Conservation (phyloP, 2,113 vertebrate genomes). For the Oxyura jamaicensis region DNA sequence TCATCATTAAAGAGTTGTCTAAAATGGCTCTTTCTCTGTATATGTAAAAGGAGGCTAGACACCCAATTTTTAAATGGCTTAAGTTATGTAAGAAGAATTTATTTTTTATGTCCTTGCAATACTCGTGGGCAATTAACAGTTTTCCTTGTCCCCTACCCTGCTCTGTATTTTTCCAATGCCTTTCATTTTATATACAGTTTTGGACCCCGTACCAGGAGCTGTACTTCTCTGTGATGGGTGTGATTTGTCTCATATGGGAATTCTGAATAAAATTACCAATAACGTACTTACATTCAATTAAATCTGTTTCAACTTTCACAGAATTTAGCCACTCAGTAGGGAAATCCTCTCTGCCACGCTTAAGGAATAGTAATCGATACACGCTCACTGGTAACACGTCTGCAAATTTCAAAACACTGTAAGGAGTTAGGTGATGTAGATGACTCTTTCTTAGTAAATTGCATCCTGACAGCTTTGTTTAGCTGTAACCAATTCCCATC, state of each 20-base stretch:
- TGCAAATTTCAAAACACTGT: slow-evolving; percentile 23
- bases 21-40: not conserved
- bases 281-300: slow-evolving; percentile 26
- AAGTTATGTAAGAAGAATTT: not conserved
- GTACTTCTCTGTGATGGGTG: not conserved
- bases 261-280: slow-evolving; percentile 36
- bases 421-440: slow-evolving; percentile 10
- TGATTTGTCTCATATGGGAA: slow-evolving; percentile 15
- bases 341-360: not conserved
- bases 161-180: not conserved
- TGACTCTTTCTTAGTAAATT: slow-evolving; percentile 49
- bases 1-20: not conserved
- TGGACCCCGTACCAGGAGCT: not conserved
- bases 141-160: not conserved
- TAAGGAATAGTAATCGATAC: not conserved
- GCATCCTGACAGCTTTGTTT: slow-evolving; percentile 20
- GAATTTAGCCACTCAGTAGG: slow-evolving; percentile 29
- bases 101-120: not conserved
- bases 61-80: not conserved
- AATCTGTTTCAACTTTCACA: slow-evolving; percentile 18
- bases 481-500: not conserved
- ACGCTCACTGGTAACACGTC: not conserved
- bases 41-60: not conserved
- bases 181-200: not conserved
- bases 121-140: not conserved